Percentiles rank a stretch among this genome's conserved stretches.
These are phyloP conservation scores for Scolopax rusticola DNA, from an alignment of 2,797 vertebrate species.

Conservation along the genomic window DNA sequence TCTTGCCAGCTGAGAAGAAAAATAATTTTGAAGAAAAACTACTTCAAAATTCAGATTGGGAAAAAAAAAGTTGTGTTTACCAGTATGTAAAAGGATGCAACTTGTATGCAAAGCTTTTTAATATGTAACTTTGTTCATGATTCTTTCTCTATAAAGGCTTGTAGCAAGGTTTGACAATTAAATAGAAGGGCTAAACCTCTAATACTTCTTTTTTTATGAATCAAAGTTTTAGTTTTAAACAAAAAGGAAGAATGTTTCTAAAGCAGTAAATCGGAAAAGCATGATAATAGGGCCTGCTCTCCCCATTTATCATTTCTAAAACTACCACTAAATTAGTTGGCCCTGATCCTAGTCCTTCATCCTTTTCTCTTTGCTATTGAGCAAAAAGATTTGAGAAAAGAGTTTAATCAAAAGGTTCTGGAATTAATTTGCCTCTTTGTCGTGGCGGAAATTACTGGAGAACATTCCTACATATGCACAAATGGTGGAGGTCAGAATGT, in stretches of 20 bases:
- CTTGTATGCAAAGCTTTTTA: background rate
- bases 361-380: background rate
- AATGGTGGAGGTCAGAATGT: background rate
- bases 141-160: background rate
- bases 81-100: background rate
- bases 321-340: background rate
- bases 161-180: background rate
- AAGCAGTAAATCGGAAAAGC: background rate
- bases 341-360: background rate
- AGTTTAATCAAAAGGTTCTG: background rate
- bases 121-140: background rate
- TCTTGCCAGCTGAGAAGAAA: background rate
- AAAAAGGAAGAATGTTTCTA: background rate
- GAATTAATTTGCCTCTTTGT: conserved; percentile 6
- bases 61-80: background rate
- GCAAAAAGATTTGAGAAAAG: background rate
- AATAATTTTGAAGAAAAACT: background rate
- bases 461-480: background rate
- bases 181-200: background rate
- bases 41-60: background rate
- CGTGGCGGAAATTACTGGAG: background rate
- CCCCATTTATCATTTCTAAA: background rate
- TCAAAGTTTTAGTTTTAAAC: background rate
- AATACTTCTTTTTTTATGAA: background rate
- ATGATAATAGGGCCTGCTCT: background rate